Evolutionary conservation across 2,888 invertebrate genomes (phyloP), one percentile per base, ranked within the genome.

Genomic region (Venusia cambrica): DNA sequence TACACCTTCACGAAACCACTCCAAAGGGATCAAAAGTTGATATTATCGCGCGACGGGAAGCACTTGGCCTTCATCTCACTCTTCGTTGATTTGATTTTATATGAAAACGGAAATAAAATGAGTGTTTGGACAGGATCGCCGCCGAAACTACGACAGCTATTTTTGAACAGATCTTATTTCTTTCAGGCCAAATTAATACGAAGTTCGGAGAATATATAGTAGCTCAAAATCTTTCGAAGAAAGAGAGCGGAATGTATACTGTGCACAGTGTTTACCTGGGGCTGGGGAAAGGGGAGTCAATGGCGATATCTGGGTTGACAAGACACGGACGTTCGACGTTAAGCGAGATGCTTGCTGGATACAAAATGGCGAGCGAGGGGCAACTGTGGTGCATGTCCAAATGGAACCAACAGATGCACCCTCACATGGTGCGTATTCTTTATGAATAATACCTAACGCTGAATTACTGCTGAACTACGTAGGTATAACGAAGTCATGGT

Each of bases 181-280:
- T 38, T 33, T 13, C 31, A 73, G 73, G 9, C 10, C 44, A 50
- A n/a, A 59, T 48, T 40, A 37, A 54, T 1, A 51, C 69, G 32
- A 67, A 68, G 0, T 78, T 72, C 34, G 81, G 79, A 2, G 76
- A 78, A 32, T 63, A 60, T 16, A 59, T 84, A 1, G 46, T 81
- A 7, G 68, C 62, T 0, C 40, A 53, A 2, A 60, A 73, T 21
- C 20, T 81, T 2, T 47, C 64, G 0, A 49, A 50, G 17, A 64
- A 57, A 13, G 5, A 35, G 1, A 18, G 16, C 0, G 67, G 68
- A 1, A 5, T 42, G 1, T 71, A 58, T 38, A 25, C 42, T 0
- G 41, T 78, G 0, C 54, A 55, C 7, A 54, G 72, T 30, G 38
- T 81, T 1, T 62, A 60, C 42, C 45, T 84, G 1, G 78, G 81